A percentile compares a stretch with the other conserved stretches of the same genome.
These are phyloP conservation scores for Micropterix aruncella DNA, from an alignment of 2,888 invertebrate species.

Conservation along the genomic window DNA sequence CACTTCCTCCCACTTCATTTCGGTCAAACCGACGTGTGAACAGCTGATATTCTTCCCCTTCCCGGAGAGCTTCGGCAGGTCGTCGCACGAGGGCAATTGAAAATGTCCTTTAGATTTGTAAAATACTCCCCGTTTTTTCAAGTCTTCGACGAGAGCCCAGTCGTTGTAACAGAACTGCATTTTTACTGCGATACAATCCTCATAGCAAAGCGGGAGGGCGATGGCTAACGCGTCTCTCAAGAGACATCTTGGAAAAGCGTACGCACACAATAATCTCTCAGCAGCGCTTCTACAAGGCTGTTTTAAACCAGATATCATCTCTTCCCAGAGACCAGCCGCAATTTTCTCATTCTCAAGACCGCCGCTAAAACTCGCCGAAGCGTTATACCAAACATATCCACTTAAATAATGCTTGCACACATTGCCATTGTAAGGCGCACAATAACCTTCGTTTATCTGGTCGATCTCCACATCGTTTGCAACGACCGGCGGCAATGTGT, in stretches of 20 bases:
- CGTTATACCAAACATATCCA: conserved; percentile 66
- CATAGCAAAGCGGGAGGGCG: conserved; percentile 73
- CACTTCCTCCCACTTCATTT: conserved; percentile 65
- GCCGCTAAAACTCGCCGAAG: conserved; percentile 47
- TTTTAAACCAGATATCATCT: conserved; percentile 62
- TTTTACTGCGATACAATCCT: conserved; percentile 86
- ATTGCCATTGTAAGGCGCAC: conserved; percentile 78
- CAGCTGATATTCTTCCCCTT: conserved; percentile 53
- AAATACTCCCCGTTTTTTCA: conserved; percentile 63
- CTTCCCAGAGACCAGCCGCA: conserved; percentile 70
- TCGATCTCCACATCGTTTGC: conserved; percentile 5
- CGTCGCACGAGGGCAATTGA: conserved; percentile 73
- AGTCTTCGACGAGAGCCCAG: conserved; percentile 84
- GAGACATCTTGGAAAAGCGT: conserved; percentile 82
- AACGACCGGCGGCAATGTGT: conserved; percentile 1
- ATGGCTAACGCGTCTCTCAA: conserved; percentile 50
- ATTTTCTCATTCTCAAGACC: conserved; percentile 78
- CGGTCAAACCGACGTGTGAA: conserved; percentile 73
- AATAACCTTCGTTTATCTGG: conserved; percentile 42
- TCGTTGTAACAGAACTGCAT: conserved; percentile 86
- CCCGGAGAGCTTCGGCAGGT: conserved; percentile 56
- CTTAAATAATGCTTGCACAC: conserved; percentile 58
- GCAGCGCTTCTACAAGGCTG: conserved; percentile 81
- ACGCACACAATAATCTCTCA: conserved; percentile 81
- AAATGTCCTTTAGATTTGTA: conserved; percentile 78